phyloP scores from a whole-genome alignment of 2,797 vertebrate species.

The Vipera latastei region DNA sequence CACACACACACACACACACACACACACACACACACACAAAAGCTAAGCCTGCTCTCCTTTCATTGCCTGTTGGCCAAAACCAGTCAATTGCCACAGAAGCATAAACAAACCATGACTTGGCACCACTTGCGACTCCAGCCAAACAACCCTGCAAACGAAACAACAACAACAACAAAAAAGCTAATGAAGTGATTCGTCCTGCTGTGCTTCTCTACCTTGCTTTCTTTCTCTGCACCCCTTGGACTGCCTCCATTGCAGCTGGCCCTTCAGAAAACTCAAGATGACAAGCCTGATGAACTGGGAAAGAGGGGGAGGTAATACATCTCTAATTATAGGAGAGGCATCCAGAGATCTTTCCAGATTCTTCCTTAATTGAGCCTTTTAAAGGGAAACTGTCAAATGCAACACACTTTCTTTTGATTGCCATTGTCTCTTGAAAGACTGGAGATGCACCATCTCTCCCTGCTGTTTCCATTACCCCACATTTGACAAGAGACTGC shows the following conservation, averaged over 20 bases:
- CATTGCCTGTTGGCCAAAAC: background rate
- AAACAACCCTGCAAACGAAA: background rate
- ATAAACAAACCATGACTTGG: background rate
- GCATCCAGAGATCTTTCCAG: conserved; percentile 33
- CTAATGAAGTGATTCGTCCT: background rate
- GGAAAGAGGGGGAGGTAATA: background rate
- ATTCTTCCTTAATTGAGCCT: conserved; percentile 35
- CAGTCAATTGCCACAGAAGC: background rate
- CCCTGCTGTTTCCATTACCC: conserved; percentile 14
- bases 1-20: background rate
- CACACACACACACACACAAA: background rate
- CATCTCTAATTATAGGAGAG: conserved; percentile 31
- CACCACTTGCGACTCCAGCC: background rate
- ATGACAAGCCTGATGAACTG: conserved; percentile 4
- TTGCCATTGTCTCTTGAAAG: conserved; percentile 19
- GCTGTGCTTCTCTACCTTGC: background rate
- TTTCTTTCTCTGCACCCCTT: background rate
- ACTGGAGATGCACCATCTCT: background rate
- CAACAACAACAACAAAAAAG: background rate
- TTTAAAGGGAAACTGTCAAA: conserved; percentile 31
- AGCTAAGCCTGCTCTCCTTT: background rate
- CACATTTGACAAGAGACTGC: background rate
- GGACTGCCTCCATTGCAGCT: conserved; percentile 17
- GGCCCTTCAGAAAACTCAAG: conserved; percentile 12
- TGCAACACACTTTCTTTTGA: conserved; percentile 9